phyloP scores from a whole-genome alignment of 53 echinoderm and acorn worm species.

The Echinometra lucunter region DNA sequence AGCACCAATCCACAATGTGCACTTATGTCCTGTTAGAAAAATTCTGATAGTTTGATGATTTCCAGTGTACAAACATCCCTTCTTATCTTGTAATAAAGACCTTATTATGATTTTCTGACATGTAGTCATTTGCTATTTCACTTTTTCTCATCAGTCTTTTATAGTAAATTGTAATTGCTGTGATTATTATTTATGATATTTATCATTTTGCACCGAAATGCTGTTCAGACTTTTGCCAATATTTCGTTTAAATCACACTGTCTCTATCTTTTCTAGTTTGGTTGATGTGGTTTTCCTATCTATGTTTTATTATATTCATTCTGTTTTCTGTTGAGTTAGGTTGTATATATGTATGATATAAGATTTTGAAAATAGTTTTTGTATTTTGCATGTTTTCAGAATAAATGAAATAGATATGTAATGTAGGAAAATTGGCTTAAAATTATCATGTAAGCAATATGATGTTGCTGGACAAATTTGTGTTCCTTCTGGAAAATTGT shows the following conservation, averaged over 20 bases:
- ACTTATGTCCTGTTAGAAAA: background rate
- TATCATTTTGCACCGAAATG: background rate
- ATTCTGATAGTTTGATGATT: no score
- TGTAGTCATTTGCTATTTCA: background rate
- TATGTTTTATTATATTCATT: background rate
- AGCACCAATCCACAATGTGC: background rate
- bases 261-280: background rate
- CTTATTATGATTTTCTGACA: background rate
- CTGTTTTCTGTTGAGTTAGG: background rate
- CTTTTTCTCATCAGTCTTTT: background rate
- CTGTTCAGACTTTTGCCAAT: background rate
- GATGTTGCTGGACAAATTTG: no score
- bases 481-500: no score
- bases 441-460: no score
- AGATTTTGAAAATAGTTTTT: background rate
- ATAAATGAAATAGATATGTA: no score
- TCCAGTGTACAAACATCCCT: background rate
- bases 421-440: no score
- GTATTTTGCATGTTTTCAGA: no score
- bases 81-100: background rate
- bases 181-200: conserved; percentile 18
- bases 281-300: background rate
- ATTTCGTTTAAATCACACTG: background rate
- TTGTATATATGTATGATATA: background rate
- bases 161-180: background rate